Evolutionary conservation across 2,888 invertebrate genomes (phyloP).

Genomic region (Phorcus lineatus): DNA sequence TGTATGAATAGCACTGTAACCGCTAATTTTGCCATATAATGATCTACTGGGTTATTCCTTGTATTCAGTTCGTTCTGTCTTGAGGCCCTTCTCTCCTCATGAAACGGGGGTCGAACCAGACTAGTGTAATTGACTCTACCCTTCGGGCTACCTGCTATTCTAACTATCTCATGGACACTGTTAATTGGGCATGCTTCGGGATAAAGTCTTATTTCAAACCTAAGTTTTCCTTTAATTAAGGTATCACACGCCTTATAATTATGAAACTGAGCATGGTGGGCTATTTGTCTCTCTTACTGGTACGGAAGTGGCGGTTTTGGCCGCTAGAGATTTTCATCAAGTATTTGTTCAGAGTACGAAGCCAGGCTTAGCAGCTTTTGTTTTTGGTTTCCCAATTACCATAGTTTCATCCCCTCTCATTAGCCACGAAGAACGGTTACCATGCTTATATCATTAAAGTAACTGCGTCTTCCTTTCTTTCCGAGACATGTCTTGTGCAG

Average conservation of each 20-base stretch:
- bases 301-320: constrained; percentile 16
- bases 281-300: not conserved
- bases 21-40: constrained; percentile 21
- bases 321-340: constrained; percentile 13
- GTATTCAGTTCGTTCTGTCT: constrained; percentile 14
- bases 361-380: not conserved
- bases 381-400: constrained; percentile 27
- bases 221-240: constrained; percentile 35
- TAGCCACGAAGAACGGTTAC: not conserved
- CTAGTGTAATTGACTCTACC: constrained; percentile 30
- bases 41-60: constrained; percentile 18
- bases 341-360: constrained; percentile 15
- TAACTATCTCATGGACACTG: constrained; percentile 22
- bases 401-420: not conserved
- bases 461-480: not conserved
- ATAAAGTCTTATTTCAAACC: constrained; percentile 25
- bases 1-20: not conserved
- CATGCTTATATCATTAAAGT: constrained; percentile 7
- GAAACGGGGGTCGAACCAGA: not conserved
- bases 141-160: constrained; percentile 24
- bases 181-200: constrained; percentile 31
- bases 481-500: not conserved
- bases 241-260: constrained; percentile 33
- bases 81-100: not conserved
- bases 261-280: constrained; percentile 29